phyloP scores from a whole-genome alignment of 2,888 invertebrate species.

The Tipula unca region DNA sequence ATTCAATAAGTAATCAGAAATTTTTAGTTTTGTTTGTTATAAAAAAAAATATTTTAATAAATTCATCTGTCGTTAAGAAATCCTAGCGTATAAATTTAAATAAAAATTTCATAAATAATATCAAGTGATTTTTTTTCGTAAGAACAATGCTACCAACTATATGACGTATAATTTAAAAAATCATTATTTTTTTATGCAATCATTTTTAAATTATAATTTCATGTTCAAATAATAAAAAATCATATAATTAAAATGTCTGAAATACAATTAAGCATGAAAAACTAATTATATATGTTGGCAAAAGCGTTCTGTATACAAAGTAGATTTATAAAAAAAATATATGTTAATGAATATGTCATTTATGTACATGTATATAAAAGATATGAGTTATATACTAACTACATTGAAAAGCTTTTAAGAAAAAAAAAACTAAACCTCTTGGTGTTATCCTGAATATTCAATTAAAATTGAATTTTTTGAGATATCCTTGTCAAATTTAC shows the following conservation, averaged over 20 bases:
- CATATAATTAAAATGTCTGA: not conserved
- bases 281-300: not conserved
- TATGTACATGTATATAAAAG: not conserved
- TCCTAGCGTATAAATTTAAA: too few relatives aligned
- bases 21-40: too few relatives aligned
- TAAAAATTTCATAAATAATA: too few relatives aligned
- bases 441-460: not conserved
- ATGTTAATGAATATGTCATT: not conserved
- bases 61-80: not conserved
- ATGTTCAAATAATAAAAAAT: too few relatives aligned
- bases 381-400: too few relatives aligned
- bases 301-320: not conserved
- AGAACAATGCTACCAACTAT: too few relatives aligned
- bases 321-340: not conserved
- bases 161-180: too few relatives aligned
- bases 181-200: too few relatives aligned
- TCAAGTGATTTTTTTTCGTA: too few relatives aligned
- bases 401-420: not conserved
- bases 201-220: too few relatives aligned
- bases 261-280: not conserved
- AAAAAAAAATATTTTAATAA: not conserved
- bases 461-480: not conserved
- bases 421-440: not conserved
- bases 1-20: too few relatives aligned
- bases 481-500: slow-evolving; percentile 3